These are phyloP conservation scores for Glaucopsyche alexis DNA, from an alignment of 2,888 invertebrate species.

Conservation along the genomic window DNA sequence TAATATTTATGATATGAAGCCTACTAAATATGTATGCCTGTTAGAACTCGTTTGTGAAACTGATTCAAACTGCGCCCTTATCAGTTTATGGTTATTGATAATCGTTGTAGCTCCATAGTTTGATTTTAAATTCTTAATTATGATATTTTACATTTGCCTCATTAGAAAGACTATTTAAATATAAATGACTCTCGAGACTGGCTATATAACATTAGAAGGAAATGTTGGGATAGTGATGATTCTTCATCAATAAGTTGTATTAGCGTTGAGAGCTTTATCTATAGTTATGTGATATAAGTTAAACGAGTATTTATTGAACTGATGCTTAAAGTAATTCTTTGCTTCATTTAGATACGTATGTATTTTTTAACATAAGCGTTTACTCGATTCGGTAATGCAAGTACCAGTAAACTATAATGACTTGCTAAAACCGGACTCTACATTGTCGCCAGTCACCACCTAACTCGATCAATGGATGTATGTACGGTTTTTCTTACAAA, in stretches of 20 bases:
- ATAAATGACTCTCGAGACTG: conserved; percentile 2
- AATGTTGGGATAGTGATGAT: background rate
- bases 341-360: background rate
- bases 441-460: background rate
- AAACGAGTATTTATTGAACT: too few species aligned
- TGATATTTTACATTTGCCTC: conserved; percentile 22
- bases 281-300: too few species aligned
- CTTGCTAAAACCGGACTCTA: background rate
- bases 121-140: conserved; percentile 24
- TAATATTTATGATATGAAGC: conserved; percentile 59
- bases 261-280: background rate
- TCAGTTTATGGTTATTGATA: conserved; percentile 29
- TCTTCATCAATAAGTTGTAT: background rate
- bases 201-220: background rate
- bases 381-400: background rate
- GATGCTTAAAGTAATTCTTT: background rate
- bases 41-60: conserved; percentile 28
- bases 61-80: background rate
- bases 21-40: conserved; percentile 40
- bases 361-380: background rate
- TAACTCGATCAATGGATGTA: background rate
- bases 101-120: conserved; percentile 17
- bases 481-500: too few species aligned
- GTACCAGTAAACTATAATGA: background rate
- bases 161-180: conserved; percentile 25